Evolutionary conservation across 2,888 invertebrate species (phyloP), one percentile per base, ranked within the genome.

Genomic region (Sminthurides aquaticus): DNA sequence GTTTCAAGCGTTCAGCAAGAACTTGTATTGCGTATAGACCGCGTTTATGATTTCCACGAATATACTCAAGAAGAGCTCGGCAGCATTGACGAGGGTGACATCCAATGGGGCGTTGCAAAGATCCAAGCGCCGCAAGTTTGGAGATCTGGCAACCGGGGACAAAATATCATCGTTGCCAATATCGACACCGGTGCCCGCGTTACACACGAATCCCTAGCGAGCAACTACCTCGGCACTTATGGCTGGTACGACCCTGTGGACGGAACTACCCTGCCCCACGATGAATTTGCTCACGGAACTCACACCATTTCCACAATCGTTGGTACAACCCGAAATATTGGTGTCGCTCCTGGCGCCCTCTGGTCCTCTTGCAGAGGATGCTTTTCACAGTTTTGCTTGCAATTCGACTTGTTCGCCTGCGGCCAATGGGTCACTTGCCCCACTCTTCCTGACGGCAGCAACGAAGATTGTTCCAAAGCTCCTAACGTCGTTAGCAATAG

Each of bases 301-400:
- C 57, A 57, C 20, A 57, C 49, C 2, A 49, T 28, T 8, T 56
- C 34, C 1, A 64, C 52, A 3, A 58, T 64, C 11, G 59, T 28
- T 27, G 58, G 58, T 8, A 27, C 49, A 11, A 26, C 29, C 29
- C 24, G 49, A 15, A 49, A 60, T n/a, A 60, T 64, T 1, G 64
- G 64, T 28, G 59, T 64, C 18, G 64, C 64, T 1, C 64, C 64
- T 3, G 34, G 54, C 26, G 52, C 49, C 11, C 22, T 18, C 22
- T 64, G 64, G 64, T 28, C 49, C 5, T n/a, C 64, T 24, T 64
- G 64, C 59, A 59, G 34, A 28, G 64, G 64, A 2, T 60, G 58
- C 28, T 26, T n/a, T 2, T 11, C 22, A 15, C 25, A n/a, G 20
- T 55, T 28, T 26, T 58, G 64, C 54, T 55, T 24, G 20, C 64